Evolutionary conservation across 2,113 vertebrate species (phyloP).

Genomic region (Ptyas mucosa): DNA sequence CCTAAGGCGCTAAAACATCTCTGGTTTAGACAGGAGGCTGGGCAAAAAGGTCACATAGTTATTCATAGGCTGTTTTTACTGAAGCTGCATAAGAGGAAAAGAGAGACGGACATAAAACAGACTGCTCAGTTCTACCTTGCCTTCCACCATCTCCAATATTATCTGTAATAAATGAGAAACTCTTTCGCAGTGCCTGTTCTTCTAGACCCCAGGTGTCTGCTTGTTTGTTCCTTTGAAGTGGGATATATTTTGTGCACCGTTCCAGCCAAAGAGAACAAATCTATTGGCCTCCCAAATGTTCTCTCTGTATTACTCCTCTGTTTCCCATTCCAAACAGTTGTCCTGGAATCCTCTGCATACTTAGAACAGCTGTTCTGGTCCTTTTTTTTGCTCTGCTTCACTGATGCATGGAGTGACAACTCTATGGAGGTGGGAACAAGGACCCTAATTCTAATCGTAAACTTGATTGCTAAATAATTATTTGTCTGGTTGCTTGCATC

Average conservation of each 20-base stretch:
- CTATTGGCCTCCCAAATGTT: slow-evolving; percentile 32
- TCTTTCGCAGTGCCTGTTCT: neutral
- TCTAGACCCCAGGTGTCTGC: neutral
- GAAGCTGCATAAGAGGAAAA: neutral
- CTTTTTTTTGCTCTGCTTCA: slow-evolving; percentile 33
- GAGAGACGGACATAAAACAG: neutral
- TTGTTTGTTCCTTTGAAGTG: slow-evolving; percentile 9
- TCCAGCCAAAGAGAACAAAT: slow-evolving; percentile 42
- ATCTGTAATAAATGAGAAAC: neutral
- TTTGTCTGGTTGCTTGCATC: slow-evolving; percentile 20
- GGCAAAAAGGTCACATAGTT: neutral
- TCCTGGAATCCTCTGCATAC: neutral
- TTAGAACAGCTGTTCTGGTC: slow-evolving; percentile 36
- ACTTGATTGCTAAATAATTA: slow-evolving; percentile 61
- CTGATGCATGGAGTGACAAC: slow-evolving; percentile 45
- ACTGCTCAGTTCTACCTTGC: neutral
- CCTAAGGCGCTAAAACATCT: neutral
- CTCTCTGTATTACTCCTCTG: slow-evolving; percentile 6
- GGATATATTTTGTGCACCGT: neutral
- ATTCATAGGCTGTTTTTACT: neutral
- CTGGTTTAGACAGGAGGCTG: neutral
- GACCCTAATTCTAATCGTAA: slow-evolving; percentile 30
- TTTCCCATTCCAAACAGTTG: slow-evolving; percentile 35
- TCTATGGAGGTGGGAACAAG: slow-evolving; percentile 41
- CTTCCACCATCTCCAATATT: neutral